Evolutionary conservation across 2,797 vertebrate genomes (phyloP).

Genomic region (Okamejei kenojei): DNA sequence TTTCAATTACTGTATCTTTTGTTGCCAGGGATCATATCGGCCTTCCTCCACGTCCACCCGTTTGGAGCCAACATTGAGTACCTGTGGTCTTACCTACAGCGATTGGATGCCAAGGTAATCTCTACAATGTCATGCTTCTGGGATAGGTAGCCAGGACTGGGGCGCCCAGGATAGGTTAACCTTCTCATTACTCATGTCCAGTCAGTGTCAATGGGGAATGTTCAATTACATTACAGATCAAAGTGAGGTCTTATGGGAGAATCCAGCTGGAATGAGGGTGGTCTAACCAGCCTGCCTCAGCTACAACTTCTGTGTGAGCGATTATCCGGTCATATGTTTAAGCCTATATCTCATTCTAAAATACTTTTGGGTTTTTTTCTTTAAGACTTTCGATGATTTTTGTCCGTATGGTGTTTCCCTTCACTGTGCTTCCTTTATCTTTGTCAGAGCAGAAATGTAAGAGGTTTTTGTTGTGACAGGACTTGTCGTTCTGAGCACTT

Average conservation of each 20-base stretch:
- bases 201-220: neutral
- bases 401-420: no score
- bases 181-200: slow-evolving; percentile 21
- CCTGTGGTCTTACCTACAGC: slow-evolving; percentile 92
- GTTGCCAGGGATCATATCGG: slow-evolving; percentile 82
- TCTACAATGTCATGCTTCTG: neutral
- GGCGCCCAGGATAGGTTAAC: slow-evolving; percentile 45
- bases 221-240: neutral
- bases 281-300: neutral
- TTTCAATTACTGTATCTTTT: slow-evolving; percentile 40
- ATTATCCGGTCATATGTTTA: neutral
- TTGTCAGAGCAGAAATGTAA: neutral
- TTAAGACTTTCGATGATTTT: neutral
- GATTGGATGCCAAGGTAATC: slow-evolving; percentile 84
- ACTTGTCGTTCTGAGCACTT: no score
- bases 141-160: slow-evolving; percentile 40
- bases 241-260: neutral
- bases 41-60: slow-evolving; percentile 92
- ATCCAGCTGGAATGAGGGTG: neutral
- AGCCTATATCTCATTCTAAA: neutral
- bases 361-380: neutral
- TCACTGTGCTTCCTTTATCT: neutral
- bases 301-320: no score
- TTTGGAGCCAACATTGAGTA: slow-evolving; percentile 96
- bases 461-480: neutral